Evolutionary conservation across 1,140 invertebrate genomes (phyloP).

Genomic region (Drosophila ananassae): DNA sequence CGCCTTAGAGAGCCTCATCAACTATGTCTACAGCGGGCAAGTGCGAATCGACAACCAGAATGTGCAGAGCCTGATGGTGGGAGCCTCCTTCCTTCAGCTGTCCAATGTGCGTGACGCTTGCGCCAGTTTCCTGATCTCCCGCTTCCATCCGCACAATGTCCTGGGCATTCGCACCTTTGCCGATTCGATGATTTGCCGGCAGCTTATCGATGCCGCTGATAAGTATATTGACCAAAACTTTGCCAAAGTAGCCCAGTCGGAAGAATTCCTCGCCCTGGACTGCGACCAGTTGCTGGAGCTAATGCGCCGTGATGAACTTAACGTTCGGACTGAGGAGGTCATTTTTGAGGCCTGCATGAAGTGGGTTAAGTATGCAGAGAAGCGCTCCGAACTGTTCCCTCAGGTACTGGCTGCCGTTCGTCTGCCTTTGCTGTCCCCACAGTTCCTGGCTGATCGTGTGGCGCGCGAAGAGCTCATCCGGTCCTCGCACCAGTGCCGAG

Average conservation of each 20-base stretch:
- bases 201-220: slow-evolving; percentile 90
- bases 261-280: slow-evolving; percentile 89
- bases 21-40: slow-evolving; percentile 94
- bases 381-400: slow-evolving; percentile 87
- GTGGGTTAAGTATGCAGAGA: slow-evolving; percentile 91
- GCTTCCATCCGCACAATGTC: slow-evolving; percentile 93
- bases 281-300: slow-evolving; percentile 89
- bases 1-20: slow-evolving; percentile 92
- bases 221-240: slow-evolving; percentile 94
- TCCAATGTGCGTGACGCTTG: slow-evolving; percentile 93
- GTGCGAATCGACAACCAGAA: slow-evolving; percentile 92
- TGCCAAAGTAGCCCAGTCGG: slow-evolving; percentile 90
- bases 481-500: slow-evolving; percentile 90
- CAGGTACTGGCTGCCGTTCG: slow-evolving; percentile 91
- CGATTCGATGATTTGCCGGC: slow-evolving; percentile 90
- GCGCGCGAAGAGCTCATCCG: slow-evolving; percentile 92
- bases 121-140: slow-evolving; percentile 91
- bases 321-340: slow-evolving; percentile 89
- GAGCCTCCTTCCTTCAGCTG: slow-evolving; percentile 94
- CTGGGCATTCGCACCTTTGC: slow-evolving; percentile 93
- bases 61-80: slow-evolving; percentile 93
- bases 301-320: slow-evolving; percentile 91
- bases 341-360: slow-evolving; percentile 94
- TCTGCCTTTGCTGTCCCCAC: slow-evolving; percentile 92
- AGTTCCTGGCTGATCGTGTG: slow-evolving; percentile 93